These are phyloP conservation scores for Malacosoma neustria DNA, from an alignment of 2,888 invertebrate genomes.

Conservation along the genomic window DNA sequence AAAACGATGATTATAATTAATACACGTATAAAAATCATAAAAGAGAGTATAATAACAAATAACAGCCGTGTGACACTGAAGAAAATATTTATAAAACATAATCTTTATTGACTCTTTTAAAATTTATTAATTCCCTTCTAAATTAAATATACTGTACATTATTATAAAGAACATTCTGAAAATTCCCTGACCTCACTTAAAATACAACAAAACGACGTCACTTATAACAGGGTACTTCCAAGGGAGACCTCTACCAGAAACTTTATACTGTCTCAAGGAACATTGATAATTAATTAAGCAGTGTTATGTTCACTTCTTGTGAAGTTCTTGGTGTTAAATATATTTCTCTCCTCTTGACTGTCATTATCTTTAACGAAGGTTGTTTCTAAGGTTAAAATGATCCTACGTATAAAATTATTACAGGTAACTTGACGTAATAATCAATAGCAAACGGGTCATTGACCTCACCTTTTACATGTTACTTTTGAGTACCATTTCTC, in stretches of 20 bases:
- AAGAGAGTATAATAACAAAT: no score
- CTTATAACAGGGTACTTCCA: neutral
- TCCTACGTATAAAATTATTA: neutral
- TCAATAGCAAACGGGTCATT: neutral
- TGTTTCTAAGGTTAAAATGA: constrained; percentile 8
- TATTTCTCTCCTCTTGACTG: constrained; percentile 14
- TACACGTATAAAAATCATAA: no score
- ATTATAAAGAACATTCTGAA: no score
- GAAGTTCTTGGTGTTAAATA: constrained; percentile 12
- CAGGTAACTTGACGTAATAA: neutral
- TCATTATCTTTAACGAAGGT: constrained; percentile 27
- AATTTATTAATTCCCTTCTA: no score
- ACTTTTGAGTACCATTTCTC: no score
- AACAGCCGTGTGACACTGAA: no score
- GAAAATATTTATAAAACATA: no score
- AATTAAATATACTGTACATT: no score
- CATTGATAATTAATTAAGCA: constrained; percentile 28
- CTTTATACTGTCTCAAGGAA: constrained; percentile 13
- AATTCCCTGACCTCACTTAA: neutral
- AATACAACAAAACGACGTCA: neutral
- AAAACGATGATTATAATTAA: no score
- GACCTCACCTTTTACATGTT: no score
- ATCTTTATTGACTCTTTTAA: no score
- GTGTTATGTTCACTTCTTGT: constrained; percentile 18
- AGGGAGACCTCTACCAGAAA: constrained; percentile 2